Evolutionary conservation across 2,888 invertebrate species (phyloP).

Genomic region (Ischnura elegans): DNA sequence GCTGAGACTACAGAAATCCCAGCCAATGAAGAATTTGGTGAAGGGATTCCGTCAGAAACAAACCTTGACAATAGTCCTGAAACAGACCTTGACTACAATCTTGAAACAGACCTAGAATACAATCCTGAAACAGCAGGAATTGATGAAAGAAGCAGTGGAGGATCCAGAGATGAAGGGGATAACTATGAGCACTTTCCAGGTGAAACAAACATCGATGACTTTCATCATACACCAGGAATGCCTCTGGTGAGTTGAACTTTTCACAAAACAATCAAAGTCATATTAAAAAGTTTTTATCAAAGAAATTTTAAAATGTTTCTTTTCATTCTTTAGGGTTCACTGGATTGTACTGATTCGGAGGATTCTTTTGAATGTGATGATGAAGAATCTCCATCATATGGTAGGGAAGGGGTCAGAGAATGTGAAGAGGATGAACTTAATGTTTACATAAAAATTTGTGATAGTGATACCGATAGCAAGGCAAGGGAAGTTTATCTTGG

Average conservation of each 20-base stretch:
- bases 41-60: neutral
- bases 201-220: neutral
- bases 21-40: neutral
- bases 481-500: neutral
- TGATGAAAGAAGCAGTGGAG: too few species aligned
- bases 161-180: too few species aligned
- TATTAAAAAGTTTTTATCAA: neutral
- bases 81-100: too few species aligned
- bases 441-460: neutral
- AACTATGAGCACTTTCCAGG: neutral
- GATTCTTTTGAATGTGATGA: neutral
- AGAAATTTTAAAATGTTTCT: too few species aligned
- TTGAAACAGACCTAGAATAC: too few species aligned
- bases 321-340: neutral
- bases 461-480: too few species aligned
- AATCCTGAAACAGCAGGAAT: too few species aligned
- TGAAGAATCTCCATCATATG: neutral
- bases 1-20: neutral
- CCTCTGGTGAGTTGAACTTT: neutral
- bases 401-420: neutral
- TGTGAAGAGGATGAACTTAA: neutral
- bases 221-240: neutral
- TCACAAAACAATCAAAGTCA: neutral
- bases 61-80: neutral
- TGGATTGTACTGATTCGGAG: neutral